These are phyloP conservation scores for Netelia melanura DNA, from an alignment of 2,888 invertebrate genomes.

Conservation along the genomic window DNA sequence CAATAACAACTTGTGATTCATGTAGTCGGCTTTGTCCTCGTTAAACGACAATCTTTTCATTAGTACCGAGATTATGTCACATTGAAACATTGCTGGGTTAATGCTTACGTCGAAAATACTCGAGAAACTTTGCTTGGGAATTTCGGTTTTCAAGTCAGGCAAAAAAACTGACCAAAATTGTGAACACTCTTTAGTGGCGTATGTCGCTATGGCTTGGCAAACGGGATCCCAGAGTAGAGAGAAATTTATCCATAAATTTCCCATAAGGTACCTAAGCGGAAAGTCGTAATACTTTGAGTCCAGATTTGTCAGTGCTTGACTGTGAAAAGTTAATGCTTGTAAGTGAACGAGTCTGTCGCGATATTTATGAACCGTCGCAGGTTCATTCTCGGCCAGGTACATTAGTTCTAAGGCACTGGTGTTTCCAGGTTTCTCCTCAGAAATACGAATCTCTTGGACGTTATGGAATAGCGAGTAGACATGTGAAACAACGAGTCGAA, in stretches of 20 bases:
- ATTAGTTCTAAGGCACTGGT: conserved; percentile 74
- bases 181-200: conserved; percentile 86
- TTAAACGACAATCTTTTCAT: conserved; percentile 81
- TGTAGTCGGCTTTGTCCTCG: conserved; percentile 89
- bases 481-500: conserved; percentile 90
- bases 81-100: conserved; percentile 77
- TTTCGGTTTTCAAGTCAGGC: conserved; percentile 85
- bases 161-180: conserved; percentile 91
- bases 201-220: conserved; percentile 90
- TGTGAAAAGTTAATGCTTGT: conserved; percentile 89
- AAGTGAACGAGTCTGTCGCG: conserved; percentile 91
- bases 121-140: conserved; percentile 85
- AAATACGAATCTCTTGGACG: conserved; percentile 85
- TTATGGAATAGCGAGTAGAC: conserved; percentile 90
- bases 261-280: conserved; percentile 92
- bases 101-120: conserved; percentile 80
- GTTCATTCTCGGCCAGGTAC: conserved; percentile 89
- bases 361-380: conserved; percentile 91
- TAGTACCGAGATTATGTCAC: conserved; percentile 74
- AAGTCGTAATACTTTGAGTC: conserved; percentile 88
- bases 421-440: conserved; percentile 77
- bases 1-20: conserved; percentile 92
- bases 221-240: conserved; percentile 95
- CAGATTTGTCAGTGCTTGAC: conserved; percentile 84
- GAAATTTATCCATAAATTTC: conserved; percentile 94